Evolutionary conservation across 2,797 vertebrate genomes (phyloP).

Genomic region (Muraenolepis orangiensis): DNA sequence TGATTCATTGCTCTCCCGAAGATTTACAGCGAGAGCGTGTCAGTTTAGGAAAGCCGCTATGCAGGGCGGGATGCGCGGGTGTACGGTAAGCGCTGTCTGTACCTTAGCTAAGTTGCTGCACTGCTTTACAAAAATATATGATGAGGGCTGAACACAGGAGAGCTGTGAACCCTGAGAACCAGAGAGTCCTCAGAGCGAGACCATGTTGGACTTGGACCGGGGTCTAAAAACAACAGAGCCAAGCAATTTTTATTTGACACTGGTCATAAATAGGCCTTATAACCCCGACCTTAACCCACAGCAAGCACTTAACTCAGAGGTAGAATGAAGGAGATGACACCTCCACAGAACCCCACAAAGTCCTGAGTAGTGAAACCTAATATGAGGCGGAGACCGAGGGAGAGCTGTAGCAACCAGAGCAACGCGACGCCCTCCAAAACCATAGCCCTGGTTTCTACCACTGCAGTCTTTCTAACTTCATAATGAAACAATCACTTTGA

Average conservation of each 20-base stretch:
- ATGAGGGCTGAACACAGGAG: not conserved
- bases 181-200: not conserved
- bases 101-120: not conserved
- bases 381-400: not conserved
- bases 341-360: not conserved
- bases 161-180: not conserved
- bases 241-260: not conserved
- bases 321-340: not conserved
- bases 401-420: not conserved
- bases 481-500: slow-evolving; percentile 1
- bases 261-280: not conserved
- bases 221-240: not conserved
- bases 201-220: not conserved
- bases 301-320: not conserved
- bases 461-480: not conserved
- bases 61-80: too few relatives aligned
- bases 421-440: not conserved
- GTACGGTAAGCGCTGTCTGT: not conserved
- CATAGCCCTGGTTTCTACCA: not conserved
- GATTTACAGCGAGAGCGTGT: not conserved
- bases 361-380: not conserved
- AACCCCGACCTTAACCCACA: not conserved
- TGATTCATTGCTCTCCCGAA: not conserved
- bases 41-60: not conserved
- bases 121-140: not conserved